Evolutionary conservation across 2,888 invertebrate species (phyloP).

Genomic region (Gymnocheta viridis): DNA sequence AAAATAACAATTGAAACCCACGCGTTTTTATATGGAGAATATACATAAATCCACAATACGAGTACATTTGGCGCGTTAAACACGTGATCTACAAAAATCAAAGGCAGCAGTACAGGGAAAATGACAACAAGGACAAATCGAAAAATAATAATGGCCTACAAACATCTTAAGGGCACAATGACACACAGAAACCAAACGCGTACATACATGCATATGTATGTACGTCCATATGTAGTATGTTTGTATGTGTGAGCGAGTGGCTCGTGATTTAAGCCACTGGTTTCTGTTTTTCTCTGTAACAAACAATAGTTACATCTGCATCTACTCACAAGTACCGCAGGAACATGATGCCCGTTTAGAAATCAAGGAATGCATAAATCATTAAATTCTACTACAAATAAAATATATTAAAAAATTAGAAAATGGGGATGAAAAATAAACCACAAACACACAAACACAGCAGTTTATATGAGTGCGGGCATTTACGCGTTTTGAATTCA

Average conservation of each 20-base stretch:
- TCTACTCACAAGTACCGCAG: neutral
- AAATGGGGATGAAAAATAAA: slow-evolving; percentile 45
- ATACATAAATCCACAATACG: slow-evolving; percentile 3
- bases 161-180: slow-evolving; percentile 18
- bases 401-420: neutral
- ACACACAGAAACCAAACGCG: neutral
- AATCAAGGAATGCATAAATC: slow-evolving; percentile 52
- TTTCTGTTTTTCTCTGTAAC: neutral
- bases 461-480: slow-evolving; percentile 8
- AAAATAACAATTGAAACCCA: slow-evolving; percentile 59
- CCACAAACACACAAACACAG: neutral
- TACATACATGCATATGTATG: neutral
- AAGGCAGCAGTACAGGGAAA: neutral
- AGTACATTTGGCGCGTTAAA: slow-evolving; percentile 54
- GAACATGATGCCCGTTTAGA: slow-evolving; percentile 11
- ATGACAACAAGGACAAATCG: slow-evolving; percentile 22
- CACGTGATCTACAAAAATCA: slow-evolving; percentile 63
- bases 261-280: slow-evolving; percentile 59
- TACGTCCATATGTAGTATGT: neutral
- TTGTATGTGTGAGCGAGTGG: slow-evolving; percentile 11
- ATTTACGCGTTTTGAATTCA: slow-evolving; percentile 10
- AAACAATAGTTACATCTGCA: slow-evolving; percentile 49
- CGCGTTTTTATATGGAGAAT: slow-evolving; percentile 31
- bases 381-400: slow-evolving; percentile 36
- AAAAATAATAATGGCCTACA: slow-evolving; percentile 48